phyloP scores from a whole-genome alignment of 2,797 vertebrate genomes.

The Valencia hispanica region DNA sequence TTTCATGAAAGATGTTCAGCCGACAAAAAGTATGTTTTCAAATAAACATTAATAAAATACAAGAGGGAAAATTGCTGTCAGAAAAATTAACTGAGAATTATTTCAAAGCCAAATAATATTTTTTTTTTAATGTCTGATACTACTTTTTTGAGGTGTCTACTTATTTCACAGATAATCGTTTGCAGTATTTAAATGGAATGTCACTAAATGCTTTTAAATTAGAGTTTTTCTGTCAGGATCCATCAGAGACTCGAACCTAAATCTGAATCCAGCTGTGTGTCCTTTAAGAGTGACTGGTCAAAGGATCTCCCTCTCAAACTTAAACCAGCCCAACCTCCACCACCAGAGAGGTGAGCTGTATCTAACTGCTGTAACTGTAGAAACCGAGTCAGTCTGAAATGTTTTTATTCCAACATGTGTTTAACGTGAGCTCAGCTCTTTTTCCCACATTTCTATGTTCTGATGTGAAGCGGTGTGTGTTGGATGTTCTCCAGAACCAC shows the following conservation, averaged over 20 bases:
- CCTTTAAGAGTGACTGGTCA: neutral
- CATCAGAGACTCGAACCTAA: constrained; percentile 5
- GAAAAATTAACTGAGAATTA: neutral
- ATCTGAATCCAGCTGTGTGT: constrained; percentile 6
- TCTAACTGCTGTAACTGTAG: constrained; percentile 1
- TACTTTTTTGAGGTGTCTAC: neutral
- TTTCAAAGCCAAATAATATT: neutral
- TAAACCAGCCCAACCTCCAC: neutral
- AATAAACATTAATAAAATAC: neutral
- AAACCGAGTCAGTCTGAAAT: too few species aligned
- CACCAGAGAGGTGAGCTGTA: constrained; percentile 8
- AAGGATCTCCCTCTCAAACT: constrained; percentile 4
- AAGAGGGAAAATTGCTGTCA: neutral
- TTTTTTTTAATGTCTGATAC: neutral
- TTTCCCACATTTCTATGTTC: too few species aligned
- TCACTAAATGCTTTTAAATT: neutral
- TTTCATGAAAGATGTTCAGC: too few species aligned
- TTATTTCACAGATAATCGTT: neutral
- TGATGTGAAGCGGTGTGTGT: too few species aligned
- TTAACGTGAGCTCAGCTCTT: too few species aligned
- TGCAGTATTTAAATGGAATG: neutral
- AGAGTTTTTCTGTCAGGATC: neutral
- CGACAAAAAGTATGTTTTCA: neutral
- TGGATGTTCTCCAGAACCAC: too few species aligned
- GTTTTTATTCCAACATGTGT: too few species aligned